These are phyloP conservation scores for Osmerus eperlanus DNA, from an alignment of 2,113 vertebrate genomes.

Conservation along the genomic window DNA sequence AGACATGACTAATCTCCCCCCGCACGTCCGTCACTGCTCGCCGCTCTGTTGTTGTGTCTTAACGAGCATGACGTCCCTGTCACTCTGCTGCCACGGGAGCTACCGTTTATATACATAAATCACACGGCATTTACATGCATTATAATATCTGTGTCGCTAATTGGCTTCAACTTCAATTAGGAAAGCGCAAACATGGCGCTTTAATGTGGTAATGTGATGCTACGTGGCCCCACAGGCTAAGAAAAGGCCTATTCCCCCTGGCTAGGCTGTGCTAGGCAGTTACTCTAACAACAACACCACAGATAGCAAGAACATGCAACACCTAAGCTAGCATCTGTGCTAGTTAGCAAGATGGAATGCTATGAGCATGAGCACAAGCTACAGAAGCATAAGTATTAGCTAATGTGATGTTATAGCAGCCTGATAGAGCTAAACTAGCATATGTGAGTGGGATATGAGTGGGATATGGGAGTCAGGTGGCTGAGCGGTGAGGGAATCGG, in stretches of 20 bases:
- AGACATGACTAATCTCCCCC: neutral
- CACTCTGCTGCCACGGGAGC: neutral
- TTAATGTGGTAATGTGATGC: constrained; percentile 14
- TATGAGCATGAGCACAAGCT: too few species aligned
- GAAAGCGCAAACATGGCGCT: neutral
- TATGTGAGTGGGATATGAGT: too few species aligned
- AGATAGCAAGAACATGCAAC: too few species aligned
- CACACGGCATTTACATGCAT: constrained; percentile 29
- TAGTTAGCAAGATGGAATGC: too few species aligned
- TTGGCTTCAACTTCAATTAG: neutral
- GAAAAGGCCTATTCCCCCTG: neutral
- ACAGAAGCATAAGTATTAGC: too few species aligned
- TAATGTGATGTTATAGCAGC: too few species aligned
- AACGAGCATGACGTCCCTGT: constrained; percentile 1
- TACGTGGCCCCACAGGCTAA: neutral
- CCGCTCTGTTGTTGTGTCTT: neutral
- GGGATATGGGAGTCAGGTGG: too few species aligned
- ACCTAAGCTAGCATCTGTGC: too few species aligned
- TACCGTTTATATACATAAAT: constrained; percentile 17
- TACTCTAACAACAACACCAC: too few species aligned
- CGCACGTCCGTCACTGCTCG: neutral
- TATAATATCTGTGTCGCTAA: neutral
- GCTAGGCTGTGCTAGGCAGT: neutral
- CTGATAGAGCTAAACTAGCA: too few species aligned
- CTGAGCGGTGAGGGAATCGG: too few species aligned